Conservation (phyloP, 1,140 invertebrate species). For the Eriocheir sinensis region DNA sequence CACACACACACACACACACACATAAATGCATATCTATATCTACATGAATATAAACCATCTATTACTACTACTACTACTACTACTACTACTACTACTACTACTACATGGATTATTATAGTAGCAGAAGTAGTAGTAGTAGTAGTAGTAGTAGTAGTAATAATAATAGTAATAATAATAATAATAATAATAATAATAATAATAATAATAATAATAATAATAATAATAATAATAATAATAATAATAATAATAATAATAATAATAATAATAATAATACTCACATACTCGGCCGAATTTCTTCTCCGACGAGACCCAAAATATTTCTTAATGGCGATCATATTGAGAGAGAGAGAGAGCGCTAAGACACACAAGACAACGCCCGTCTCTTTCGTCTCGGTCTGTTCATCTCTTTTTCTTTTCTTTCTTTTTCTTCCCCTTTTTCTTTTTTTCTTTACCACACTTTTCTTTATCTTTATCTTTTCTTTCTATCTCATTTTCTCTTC, state of each 20-base stretch:
- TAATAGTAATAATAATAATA: background rate
- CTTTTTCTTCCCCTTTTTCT: background rate
- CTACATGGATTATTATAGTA: background rate
- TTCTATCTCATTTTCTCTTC: background rate
- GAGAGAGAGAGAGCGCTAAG: background rate
- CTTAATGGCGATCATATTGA: constrained; percentile 72
- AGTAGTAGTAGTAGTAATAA: background rate
- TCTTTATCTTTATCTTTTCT: background rate
- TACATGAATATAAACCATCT: too few species aligned
- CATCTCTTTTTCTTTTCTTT: background rate
- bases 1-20: too few species aligned
- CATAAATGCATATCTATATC: too few species aligned
- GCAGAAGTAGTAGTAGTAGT: background rate
- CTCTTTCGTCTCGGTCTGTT: background rate
- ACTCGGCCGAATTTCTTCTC: constrained; percentile 68
- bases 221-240: background rate
- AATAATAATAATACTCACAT: constrained; percentile 57
- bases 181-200: background rate
- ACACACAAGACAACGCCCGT: background rate
- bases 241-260: background rate
- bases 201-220: background rate
- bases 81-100: too few species aligned
- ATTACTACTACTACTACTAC: too few species aligned
- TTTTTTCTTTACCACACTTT: background rate
- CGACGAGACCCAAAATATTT: constrained; percentile 62